Evolutionary conservation across 2,113 vertebrate species (phyloP).

Genomic region (Clarias batrachus): DNA sequence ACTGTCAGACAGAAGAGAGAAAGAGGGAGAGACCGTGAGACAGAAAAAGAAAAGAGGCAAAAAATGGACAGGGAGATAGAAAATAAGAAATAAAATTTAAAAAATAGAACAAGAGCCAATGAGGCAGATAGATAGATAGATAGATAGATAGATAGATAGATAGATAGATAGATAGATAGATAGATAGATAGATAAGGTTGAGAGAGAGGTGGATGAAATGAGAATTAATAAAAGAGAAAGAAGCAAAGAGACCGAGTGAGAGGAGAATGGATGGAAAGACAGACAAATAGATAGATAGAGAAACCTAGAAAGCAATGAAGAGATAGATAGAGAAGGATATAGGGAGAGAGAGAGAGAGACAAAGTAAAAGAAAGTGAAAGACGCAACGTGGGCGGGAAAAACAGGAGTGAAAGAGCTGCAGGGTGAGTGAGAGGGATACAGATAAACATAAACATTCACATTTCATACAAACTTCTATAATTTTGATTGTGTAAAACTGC

Average conservation of each 20-base stretch:
- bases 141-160: not conserved
- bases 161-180: not conserved
- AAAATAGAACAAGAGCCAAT: no score
- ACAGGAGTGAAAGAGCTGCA: no score
- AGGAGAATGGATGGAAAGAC: not conserved
- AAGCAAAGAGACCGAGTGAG: not conserved
- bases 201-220: not conserved
- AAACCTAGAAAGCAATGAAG: not conserved
- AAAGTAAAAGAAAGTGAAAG: not conserved
- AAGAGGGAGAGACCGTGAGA: not conserved
- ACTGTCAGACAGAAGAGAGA: slow-evolving; percentile 20
- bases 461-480: no score
- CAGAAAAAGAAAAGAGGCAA: not conserved
- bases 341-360: not conserved
- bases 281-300: not conserved
- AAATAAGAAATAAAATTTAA: slow-evolving; percentile 30
- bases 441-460: no score
- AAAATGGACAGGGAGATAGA: slow-evolving; percentile 4
- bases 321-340: not conserved
- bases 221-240: not conserved
- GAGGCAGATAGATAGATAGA: not conserved
- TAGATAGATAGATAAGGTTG: not conserved
- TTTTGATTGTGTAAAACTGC: no score
- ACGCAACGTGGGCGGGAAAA: no score
- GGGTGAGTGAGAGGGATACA: slow-evolving; percentile 46